Conservation (phyloP, 2,797 vertebrate species). For the Melanotaenia pygmaea region DNA sequence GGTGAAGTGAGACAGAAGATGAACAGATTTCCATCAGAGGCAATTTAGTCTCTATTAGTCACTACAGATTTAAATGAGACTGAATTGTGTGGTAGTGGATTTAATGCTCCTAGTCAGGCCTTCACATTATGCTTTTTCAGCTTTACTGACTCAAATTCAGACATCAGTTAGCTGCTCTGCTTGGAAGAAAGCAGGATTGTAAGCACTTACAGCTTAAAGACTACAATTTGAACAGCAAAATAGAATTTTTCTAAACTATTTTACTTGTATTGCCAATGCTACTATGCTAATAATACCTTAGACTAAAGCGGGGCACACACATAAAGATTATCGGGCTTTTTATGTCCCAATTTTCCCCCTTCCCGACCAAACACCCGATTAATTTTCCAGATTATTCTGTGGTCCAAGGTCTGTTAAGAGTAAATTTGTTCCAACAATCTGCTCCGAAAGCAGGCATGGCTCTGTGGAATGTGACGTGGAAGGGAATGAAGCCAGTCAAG, state of each 20-base stretch:
- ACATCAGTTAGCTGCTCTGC: not conserved
- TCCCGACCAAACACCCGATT: too few relatives aligned
- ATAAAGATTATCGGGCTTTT: too few relatives aligned
- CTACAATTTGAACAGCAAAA: not conserved
- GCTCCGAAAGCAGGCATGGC: too few relatives aligned
- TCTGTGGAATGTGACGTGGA: too few relatives aligned
- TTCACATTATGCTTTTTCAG: not conserved
- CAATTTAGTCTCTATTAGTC: slow-evolving; percentile 24
- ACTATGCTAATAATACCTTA: not conserved
- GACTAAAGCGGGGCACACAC: not conserved
- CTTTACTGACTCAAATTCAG: not conserved
- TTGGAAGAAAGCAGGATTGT: not conserved
- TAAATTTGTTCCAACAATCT: too few relatives aligned
- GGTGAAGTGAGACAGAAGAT: slow-evolving; percentile 4
- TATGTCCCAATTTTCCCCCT: too few relatives aligned
- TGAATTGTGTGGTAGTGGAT: slow-evolving; percentile 10
- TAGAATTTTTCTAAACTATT: not conserved
- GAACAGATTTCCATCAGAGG: slow-evolving; percentile 31
- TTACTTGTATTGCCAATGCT: not conserved
- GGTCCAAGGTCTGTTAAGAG: too few relatives aligned
- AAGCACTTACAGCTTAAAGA: not conserved
- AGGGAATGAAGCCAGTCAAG: too few relatives aligned
- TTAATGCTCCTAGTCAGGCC: not conserved
- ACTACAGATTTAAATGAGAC: slow-evolving; percentile 34
- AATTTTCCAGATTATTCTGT: too few relatives aligned